These are phyloP conservation scores for Thera obeliscata DNA, from an alignment of 2,888 invertebrate species.

Conservation along the genomic window DNA sequence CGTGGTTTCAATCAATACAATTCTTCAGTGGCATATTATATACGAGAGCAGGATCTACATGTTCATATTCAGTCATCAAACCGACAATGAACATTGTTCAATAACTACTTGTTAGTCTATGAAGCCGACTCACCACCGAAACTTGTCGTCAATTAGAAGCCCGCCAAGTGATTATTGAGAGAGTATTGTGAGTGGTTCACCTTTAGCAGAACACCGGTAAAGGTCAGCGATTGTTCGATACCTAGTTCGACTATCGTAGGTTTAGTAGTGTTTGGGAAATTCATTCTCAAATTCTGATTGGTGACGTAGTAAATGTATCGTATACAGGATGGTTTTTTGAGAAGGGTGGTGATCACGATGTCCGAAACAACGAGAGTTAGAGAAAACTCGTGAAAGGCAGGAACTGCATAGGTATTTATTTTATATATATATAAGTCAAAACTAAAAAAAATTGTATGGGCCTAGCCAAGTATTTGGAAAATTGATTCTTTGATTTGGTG, in stretches of 20 bases:
- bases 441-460: no score
- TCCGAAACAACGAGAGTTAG: no score
- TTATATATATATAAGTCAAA: no score
- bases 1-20: no score
- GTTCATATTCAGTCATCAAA: neutral
- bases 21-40: no score
- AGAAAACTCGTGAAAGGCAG: no score
- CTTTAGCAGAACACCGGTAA: slow-evolving; percentile 54
- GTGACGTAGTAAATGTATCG: no score
- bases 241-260: neutral
- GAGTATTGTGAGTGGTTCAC: slow-evolving; percentile 57
- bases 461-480: neutral
- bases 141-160: slow-evolving; percentile 60
- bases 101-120: slow-evolving; percentile 38
- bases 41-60: neutral
- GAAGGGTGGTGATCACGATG: no score
- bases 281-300: no score
- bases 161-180: slow-evolving; percentile 49
- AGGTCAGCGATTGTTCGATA: slow-evolving; percentile 58
- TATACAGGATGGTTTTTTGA: no score
- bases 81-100: slow-evolving; percentile 31
- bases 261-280: neutral
- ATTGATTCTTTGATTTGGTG: no score
- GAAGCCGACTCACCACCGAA: slow-evolving; percentile 46
- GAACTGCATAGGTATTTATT: no score